A percentile compares a stretch with the other conserved stretches of the same genome.
Conservation (phyloP, 2,888 invertebrate species). For the Trichogramma evanescens region DNA sequence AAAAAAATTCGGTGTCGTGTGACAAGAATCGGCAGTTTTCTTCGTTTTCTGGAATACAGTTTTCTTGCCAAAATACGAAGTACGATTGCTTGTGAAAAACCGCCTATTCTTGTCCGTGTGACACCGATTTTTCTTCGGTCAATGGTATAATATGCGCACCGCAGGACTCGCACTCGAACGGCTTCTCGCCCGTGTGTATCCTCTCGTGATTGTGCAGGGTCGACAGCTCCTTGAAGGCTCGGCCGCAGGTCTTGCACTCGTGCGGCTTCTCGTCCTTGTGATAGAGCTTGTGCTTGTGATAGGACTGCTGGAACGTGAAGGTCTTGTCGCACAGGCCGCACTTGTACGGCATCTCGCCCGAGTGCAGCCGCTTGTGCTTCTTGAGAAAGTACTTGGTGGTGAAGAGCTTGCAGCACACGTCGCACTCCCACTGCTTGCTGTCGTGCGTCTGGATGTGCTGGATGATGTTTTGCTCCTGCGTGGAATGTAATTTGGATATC, state of each 20-base stretch:
- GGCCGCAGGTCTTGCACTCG: constrained; percentile 61
- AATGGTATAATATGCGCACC: constrained; percentile 49
- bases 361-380: constrained; percentile 77
- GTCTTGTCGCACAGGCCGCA: constrained; percentile 76
- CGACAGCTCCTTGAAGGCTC: constrained; percentile 79
- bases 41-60: too few relatives aligned
- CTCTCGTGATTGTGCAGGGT: constrained; percentile 81
- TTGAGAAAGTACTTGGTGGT: constrained; percentile 85
- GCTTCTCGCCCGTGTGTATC: constrained; percentile 78
- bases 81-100: too few relatives aligned
- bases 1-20: too few relatives aligned
- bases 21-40: too few relatives aligned
- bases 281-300: constrained; percentile 80
- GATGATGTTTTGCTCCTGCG: constrained; percentile 47
- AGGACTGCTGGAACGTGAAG: constrained; percentile 85
- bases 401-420: constrained; percentile 75
- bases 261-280: constrained; percentile 79
- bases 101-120: too few relatives aligned
- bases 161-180: constrained; percentile 80
- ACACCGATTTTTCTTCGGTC: too few relatives aligned
- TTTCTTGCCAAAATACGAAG: too few relatives aligned
- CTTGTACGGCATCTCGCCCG: constrained; percentile 82
- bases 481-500: neutral
- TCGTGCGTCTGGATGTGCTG: constrained; percentile 53
- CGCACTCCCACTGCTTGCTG: constrained; percentile 79